Evolutionary conservation across 64 coral and sea anemone species (phyloP).

Genomic region (Platygyra sinensis): DNA sequence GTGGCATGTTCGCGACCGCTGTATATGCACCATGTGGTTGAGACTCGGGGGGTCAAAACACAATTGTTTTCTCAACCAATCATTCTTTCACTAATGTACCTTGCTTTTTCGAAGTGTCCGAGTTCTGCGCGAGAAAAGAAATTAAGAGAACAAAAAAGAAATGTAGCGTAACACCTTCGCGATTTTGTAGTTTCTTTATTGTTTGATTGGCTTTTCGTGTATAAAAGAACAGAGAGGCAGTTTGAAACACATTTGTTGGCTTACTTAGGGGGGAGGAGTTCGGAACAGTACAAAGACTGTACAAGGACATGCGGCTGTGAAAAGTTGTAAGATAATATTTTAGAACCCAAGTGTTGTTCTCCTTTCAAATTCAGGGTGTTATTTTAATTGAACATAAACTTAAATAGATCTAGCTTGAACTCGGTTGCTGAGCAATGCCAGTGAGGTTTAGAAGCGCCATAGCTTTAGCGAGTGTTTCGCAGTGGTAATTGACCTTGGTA

Average conservation of each 20-base stretch:
- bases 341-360: neutral
- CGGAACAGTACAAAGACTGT: neutral
- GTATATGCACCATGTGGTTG: neutral
- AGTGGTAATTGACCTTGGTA: constrained; percentile 22
- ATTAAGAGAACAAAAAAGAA: constrained; percentile 7
- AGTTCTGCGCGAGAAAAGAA: neutral
- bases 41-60: neutral
- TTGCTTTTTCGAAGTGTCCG: neutral
- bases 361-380: neutral
- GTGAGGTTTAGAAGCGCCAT: neutral
- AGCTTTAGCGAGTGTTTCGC: neutral
- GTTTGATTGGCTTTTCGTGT: neutral
- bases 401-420: neutral
- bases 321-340: neutral
- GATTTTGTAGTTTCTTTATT: neutral
- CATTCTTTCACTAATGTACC: neutral
- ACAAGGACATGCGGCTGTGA: neutral
- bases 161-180: neutral
- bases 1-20: neutral
- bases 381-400: neutral
- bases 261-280: neutral
- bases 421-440: constrained; percentile 6
- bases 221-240: neutral
- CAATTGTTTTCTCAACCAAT: constrained; percentile 19
- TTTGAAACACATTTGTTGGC: neutral